Evolutionary conservation across 2,797 vertebrate species (phyloP).

Genomic region (Meda fulgida): DNA sequence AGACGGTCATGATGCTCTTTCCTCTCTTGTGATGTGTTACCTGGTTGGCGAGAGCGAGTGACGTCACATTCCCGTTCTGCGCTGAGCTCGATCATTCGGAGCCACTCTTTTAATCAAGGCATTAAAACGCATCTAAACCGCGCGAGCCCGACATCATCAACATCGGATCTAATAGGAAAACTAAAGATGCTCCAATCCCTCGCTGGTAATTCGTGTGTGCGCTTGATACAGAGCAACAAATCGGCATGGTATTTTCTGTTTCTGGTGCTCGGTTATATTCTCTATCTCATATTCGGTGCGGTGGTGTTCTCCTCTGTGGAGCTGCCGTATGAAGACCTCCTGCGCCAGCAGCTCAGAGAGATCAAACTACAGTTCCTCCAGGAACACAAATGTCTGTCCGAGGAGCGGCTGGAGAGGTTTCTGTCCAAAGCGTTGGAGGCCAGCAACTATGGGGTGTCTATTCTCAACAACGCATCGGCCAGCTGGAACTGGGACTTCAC

Average conservation of each 20-base stretch:
- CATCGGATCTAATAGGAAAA: neutral
- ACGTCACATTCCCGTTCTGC: slow-evolving; percentile 68
- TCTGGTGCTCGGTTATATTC: slow-evolving; percentile 87
- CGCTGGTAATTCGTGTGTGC: slow-evolving; percentile 88
- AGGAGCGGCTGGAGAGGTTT: slow-evolving; percentile 89
- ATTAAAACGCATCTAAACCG: neutral
- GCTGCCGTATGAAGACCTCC: slow-evolving; percentile 90
- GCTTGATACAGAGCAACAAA: slow-evolving; percentile 88
- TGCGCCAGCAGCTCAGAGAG: slow-evolving; percentile 87
- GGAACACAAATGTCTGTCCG: slow-evolving; percentile 88
- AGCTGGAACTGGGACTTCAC: slow-evolving; percentile 99
- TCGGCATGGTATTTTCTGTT: slow-evolving; percentile 90
- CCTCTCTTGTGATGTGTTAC: slow-evolving; percentile 38
- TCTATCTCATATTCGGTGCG: slow-evolving; percentile 92
- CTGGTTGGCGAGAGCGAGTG: slow-evolving; percentile 51
- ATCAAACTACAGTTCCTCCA: slow-evolving; percentile 88
- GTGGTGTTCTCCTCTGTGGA: slow-evolving; percentile 95
- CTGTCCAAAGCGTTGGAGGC: slow-evolving; percentile 88
- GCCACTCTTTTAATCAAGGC: neutral
- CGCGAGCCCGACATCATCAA: neutral
- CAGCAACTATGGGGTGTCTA: slow-evolving; percentile 95
- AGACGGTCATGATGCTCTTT: neutral
- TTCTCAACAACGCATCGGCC: slow-evolving; percentile 89
- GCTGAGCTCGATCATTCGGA: slow-evolving; percentile 23
- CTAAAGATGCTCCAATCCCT: slow-evolving; percentile 90